Percentiles rank a stretch among this genome's conserved stretches.
Evolutionary conservation across 2,888 invertebrate species (phyloP).

Genomic region (Stenchaetothrips biformis): DNA sequence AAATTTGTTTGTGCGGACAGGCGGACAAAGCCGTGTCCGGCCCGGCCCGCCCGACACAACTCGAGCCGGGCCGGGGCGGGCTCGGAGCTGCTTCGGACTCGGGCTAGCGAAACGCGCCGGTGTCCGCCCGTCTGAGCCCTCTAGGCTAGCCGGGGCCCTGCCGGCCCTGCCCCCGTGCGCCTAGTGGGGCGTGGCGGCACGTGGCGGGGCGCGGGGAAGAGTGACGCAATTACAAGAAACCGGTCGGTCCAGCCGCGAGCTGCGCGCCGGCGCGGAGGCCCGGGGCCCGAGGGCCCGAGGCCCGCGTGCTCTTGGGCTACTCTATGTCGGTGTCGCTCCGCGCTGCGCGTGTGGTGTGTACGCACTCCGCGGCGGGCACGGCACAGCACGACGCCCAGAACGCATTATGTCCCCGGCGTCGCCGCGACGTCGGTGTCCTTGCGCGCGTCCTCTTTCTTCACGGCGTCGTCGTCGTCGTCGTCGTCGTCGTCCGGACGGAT

Average conservation of each 20-base stretch:
- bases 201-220: background rate
- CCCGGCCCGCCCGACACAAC: no score
- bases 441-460: background rate
- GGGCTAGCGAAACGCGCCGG: no score
- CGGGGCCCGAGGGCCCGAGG: background rate
- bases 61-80: no score
- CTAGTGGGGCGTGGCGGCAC: background rate
- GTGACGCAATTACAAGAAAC: constrained; percentile 15
- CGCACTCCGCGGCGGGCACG: background rate
- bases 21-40: no score
- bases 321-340: no score
- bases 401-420: no score
- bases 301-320: no score
- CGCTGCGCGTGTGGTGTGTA: background rate
- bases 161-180: no score
- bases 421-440: background rate
- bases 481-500: background rate
- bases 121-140: no score
- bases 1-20: no score
- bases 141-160: no score
- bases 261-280: background rate
- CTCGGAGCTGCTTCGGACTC: no score
- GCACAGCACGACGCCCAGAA: background rate
- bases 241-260: background rate
- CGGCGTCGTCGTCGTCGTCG: background rate